Base-by-base conservation (phyloP, 1,140 invertebrate genomes). In the Andrena cerasifolii region DNA sequence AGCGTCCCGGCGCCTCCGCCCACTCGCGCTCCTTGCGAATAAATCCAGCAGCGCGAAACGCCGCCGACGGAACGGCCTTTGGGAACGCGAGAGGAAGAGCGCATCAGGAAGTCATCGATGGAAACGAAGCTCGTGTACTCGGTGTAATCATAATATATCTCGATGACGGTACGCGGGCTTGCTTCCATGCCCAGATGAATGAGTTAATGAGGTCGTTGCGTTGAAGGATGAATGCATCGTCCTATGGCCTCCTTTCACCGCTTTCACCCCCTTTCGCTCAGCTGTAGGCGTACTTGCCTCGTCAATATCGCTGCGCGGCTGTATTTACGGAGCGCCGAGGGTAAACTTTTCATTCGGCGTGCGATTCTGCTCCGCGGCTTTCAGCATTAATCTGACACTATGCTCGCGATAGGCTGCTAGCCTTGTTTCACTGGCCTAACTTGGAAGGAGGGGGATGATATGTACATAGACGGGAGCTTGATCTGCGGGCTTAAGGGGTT, bases 131-230 rank as follows among this genome's bases (percentile, higher is more conserved):
- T 26, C 28, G 21, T 21, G 10, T 16, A 3, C 14, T 40, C 36
- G 12, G 5, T 12, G 24, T 74, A 65, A 74, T 74, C 71, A 66
- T 54, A 49, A 54, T 66, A 54, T 66, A 40, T 40, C n/a, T 26
- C 33, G 62, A 65, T 65, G 72, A 74, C 36, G 61, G 28, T 24
- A 14, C 36, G 16, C 49, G 28, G 65, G 36, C 36, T 5, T 10
- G 36, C 3, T 5, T 40, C 4, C 33, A 66, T 14, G 18, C 54
- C 49, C 36, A 31, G 61, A 40, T 28, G 61, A 74, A 65, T 31
- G 71, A 54, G 72, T 66, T 74, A 74, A 74, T 54, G 72, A 74
- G 72, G 62, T 43, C 61, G 72, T 43, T 74, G 12, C 61, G 21
- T 66, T 54, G 33, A 49, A 66, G 24, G 59, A n/a, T 54, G 72